Conservation (phyloP, 2,797 vertebrate species). For the Schizopygopsis pylzovi region DNA sequence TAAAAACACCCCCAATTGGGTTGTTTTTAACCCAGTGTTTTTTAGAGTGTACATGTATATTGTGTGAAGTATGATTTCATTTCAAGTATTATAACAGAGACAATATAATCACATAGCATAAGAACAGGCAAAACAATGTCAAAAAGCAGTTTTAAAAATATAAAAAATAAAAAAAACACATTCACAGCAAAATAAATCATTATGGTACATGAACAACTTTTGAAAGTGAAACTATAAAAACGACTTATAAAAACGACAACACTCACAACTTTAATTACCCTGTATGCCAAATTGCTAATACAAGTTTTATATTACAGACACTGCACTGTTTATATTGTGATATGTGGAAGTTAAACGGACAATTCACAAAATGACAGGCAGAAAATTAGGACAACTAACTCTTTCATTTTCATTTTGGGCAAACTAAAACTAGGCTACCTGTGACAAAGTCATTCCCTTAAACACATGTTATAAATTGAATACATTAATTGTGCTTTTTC, state of each 20-base stretch:
- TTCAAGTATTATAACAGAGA: not conserved
- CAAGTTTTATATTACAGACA: not conserved
- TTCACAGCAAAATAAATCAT: not conserved
- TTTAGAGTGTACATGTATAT: not conserved
- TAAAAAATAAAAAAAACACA: not conserved
- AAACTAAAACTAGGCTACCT: not conserved
- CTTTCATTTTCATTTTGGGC: not conserved
- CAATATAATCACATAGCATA: not conserved
- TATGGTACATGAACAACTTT: not conserved
- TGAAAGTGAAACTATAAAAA: slow-evolving; percentile 19
- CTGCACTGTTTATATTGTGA: not conserved
- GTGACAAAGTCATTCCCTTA: not conserved
- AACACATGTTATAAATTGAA: not conserved
- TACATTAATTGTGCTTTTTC: not conserved
- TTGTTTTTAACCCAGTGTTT: too few relatives aligned
- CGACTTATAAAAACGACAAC: not conserved
- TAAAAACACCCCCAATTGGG: too few relatives aligned
- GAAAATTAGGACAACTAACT: not conserved
- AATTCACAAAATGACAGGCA: not conserved
- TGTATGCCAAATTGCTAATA: not conserved
- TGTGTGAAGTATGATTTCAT: not conserved
- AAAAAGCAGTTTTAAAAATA: not conserved
- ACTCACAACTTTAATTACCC: not conserved
- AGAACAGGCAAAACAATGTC: not conserved
- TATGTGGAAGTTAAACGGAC: not conserved